phyloP scores from a whole-genome alignment of 1,140 invertebrate species.

The Zaprionus davidi region DNA sequence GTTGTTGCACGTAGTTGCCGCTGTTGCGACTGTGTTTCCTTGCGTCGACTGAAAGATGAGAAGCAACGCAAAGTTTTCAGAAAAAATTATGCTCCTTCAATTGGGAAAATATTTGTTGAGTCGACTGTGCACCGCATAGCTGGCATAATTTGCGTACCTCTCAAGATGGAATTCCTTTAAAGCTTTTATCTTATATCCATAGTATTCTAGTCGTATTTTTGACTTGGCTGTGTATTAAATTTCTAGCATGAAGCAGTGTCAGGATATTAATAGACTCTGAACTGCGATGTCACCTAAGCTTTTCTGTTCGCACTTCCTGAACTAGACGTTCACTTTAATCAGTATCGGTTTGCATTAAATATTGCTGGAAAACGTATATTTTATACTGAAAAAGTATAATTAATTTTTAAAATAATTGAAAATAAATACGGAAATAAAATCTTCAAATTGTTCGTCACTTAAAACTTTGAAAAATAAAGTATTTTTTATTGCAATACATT shows the following conservation, averaged over 20 bases:
- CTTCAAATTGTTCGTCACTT: not conserved
- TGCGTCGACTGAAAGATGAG: not conserved
- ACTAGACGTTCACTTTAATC: not conserved
- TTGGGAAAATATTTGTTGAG: slow-evolving; percentile 49
- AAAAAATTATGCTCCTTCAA: slow-evolving; percentile 55
- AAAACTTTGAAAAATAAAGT: too few relatives aligned
- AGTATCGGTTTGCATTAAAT: not conserved
- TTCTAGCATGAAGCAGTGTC: not conserved
- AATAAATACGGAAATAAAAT: not conserved
- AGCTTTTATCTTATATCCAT: not conserved
- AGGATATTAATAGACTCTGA: not conserved
- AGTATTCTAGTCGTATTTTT: not conserved
- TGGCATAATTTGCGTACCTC: not conserved
- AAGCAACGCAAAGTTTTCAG: slow-evolving; percentile 59
- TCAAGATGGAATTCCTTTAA: not conserved
- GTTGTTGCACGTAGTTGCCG: slow-evolving; percentile 27
- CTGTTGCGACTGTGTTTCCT: slow-evolving; percentile 6
- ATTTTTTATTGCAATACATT: too few relatives aligned
- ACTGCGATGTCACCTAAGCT: not conserved
- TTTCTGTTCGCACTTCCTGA: not conserved
- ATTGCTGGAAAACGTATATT: not conserved
- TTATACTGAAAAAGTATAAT: not conserved
- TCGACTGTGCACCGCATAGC: slow-evolving; percentile 15
- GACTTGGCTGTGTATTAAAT: not conserved
- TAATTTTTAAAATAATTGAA: too few relatives aligned